phyloP scores from a whole-genome alignment of 1,140 invertebrate species.

The Helicoverpa zea region DNA sequence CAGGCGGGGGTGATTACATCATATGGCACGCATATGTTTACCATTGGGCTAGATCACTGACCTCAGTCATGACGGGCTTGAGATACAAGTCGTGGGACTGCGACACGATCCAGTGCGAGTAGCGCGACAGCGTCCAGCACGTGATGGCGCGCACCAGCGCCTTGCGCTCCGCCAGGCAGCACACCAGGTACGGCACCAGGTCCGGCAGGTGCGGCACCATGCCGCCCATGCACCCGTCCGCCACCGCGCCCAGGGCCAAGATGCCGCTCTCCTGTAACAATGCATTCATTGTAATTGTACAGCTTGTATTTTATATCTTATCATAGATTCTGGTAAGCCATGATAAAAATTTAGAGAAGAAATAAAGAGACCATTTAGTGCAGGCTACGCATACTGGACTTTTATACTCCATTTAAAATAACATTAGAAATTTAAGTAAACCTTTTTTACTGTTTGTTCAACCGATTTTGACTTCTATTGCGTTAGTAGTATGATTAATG shows the following conservation, averaged over 20 bases:
- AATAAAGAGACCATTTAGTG: no score
- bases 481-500: no score
- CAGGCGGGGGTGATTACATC: no score
- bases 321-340: no score
- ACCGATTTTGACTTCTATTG: no score
- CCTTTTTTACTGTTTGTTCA: no score
- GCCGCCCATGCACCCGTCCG: slow-evolving; percentile 99
- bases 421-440: no score
- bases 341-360: no score
- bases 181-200: slow-evolving; percentile 98
- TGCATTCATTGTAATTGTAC: not conserved
- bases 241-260: slow-evolving; percentile 98
- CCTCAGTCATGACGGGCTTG: slow-evolving; percentile 97
- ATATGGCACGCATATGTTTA: no score
- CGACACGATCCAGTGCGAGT: slow-evolving; percentile 98
- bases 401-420: no score
- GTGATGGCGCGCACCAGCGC: slow-evolving; percentile 99
- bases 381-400: no score
- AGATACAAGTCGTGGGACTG: slow-evolving; percentile 98
- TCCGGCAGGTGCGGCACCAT: slow-evolving; percentile 98
- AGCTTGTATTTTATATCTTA: not conserved
- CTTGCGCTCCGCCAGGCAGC: slow-evolving; percentile 97
- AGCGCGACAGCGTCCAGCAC: slow-evolving; percentile 99
- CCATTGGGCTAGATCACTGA: slow-evolving; percentile 32
- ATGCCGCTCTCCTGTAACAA: slow-evolving; percentile 95